These are phyloP conservation scores for Melanotaenia boesemani DNA, from an alignment of 2,797 vertebrate genomes.

Conservation along the genomic window DNA sequence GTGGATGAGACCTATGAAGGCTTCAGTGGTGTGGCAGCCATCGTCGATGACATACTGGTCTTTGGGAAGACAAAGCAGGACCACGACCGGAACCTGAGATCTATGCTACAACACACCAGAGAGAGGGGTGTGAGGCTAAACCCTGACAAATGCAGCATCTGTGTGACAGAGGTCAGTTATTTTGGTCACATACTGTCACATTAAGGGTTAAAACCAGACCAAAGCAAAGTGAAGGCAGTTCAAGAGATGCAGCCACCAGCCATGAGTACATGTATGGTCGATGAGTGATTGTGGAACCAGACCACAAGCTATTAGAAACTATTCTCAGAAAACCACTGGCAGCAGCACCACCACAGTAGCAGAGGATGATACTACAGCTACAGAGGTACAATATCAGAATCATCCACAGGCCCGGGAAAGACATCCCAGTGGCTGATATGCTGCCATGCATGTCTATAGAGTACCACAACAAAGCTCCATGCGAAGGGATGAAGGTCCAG, in stretches of 20 bases:
- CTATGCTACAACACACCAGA: neutral
- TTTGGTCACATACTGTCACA: neutral
- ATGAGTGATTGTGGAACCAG: neutral
- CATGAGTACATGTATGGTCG: neutral
- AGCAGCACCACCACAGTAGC: neutral
- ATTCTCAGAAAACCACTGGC: neutral
- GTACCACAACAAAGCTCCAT: neutral
- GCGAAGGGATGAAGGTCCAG: neutral
- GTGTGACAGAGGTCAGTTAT: neutral
- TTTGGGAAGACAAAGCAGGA: slow-evolving; percentile 1
- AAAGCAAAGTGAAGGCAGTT: too few species aligned
- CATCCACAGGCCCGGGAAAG: neutral
- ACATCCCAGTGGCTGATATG: neutral
- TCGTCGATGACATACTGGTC: neutral
- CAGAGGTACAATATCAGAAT: neutral
- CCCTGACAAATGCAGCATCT: neutral
- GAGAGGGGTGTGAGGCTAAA: neutral
- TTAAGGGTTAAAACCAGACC: neutral
- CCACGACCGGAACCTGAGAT: accelerated
- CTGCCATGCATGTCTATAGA: neutral
- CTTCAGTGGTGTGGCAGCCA: neutral
- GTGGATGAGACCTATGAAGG: neutral
- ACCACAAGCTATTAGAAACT: neutral
- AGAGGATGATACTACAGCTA: neutral
- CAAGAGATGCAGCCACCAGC: too few species aligned